Base-by-base conservation (phyloP, 37 sponge, comb jelly and placozoan species). In the Mnemiopsis leidyi region DNA sequence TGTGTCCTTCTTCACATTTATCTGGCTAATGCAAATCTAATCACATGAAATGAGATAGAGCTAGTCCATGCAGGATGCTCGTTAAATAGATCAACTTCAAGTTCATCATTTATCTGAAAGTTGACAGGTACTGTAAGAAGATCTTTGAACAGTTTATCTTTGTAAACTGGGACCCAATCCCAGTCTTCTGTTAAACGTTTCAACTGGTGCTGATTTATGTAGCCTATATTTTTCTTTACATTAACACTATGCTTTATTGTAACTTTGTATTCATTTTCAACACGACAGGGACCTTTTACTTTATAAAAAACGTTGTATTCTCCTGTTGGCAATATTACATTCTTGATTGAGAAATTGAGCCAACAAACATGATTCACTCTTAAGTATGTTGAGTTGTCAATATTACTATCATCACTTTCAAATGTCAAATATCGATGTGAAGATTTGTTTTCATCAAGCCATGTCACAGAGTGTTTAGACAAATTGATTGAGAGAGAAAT, bases 231-330 rank as follows among this genome's bases (percentile, higher is more conserved):
- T 5, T 69, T 25, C n/a, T 69, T 1, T 3, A 23, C 23, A 23
- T 5, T 1, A 23, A 20, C 1, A 21, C 1, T 28, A 25, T 69
- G 73, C 29, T 69, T 69, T 21, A 69, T 25, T 69, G 23, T 69
- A n/a, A 69, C n/a, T 20, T 69, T 69, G n/a, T 69, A 69, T 69
- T 69, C 73, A 69, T 69, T 69, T 69, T 5, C 73, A 21, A 69
- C 73, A 28, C n/a, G 9, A 25, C 73, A 69, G 21, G 73, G 73
- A n/a, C 73, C 73, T 25, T 25, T 21, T 16, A 69, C n/a, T 20
- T 69, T 69, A 69, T 28, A 69, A 25, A 69, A 69, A 20, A 69
- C 21, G 73, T 69, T 28, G 73, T 69, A 69, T 28, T 21, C 2
- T 3, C 73, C 73, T 3, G 73, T 69, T 69, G 73, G 73, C 2